These are phyloP conservation scores for Nansenia antarctica DNA, from an alignment of 2,113 vertebrate genomes.

Conservation along the genomic window DNA sequence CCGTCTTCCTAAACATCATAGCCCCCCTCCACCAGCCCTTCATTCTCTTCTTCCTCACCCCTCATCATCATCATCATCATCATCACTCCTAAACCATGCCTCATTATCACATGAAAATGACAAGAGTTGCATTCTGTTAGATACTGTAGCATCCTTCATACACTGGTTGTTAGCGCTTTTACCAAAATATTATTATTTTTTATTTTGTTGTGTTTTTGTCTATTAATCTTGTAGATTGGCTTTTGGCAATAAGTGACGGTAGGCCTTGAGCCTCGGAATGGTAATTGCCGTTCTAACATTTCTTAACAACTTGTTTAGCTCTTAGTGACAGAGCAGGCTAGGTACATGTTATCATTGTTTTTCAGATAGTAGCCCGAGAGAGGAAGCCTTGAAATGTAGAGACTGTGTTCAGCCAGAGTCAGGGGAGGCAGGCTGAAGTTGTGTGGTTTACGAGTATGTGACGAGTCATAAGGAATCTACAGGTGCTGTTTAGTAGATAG, in stretches of 20 bases:
- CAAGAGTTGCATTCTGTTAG: background rate
- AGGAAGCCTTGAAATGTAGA: constrained; percentile 40
- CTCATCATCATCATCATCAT: background rate
- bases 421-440: constrained; percentile 36
- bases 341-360: constrained; percentile 21
- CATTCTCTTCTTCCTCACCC: background rate
- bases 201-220: background rate
- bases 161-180: background rate
- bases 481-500: constrained; percentile 5
- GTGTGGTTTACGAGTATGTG: constrained; percentile 49
- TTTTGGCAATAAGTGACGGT: background rate
- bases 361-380: constrained; percentile 27
- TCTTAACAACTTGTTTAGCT: constrained; percentile 12
- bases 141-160: background rate
- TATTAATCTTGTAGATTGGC: background rate
- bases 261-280: background rate
- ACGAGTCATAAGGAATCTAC: constrained; percentile 30
- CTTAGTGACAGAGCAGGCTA: constrained; percentile 21
- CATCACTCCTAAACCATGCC: constrained; percentile 1
- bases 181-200: background rate
- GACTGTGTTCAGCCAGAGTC: constrained; percentile 28
- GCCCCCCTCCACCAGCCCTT: background rate
- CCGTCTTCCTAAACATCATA: constrained; percentile 28
- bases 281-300: background rate
- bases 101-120: background rate